Percentiles rank a stretch among this genome's conserved stretches.
These are phyloP conservation scores for Endomychus coccineus DNA, from an alignment of 2,888 invertebrate genomes.

Conservation along the genomic window DNA sequence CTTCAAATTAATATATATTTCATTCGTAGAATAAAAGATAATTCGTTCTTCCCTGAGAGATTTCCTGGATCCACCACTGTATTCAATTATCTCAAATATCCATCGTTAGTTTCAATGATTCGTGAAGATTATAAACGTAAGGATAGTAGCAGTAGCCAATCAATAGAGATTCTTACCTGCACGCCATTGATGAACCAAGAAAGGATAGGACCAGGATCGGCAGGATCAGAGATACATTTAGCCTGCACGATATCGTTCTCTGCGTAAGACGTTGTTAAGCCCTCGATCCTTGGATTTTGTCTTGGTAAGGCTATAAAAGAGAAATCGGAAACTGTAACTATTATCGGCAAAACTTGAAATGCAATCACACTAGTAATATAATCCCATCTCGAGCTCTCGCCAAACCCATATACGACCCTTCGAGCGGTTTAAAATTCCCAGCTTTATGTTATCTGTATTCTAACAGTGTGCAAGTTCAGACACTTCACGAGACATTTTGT, in stretches of 20 bases:
- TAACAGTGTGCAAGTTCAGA: too few species aligned
- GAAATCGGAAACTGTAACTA: slow-evolving; percentile 25
- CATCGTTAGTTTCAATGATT: too few species aligned
- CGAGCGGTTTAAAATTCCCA: slow-evolving; percentile 19
- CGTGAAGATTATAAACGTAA: too few species aligned
- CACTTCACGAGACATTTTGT: too few species aligned
- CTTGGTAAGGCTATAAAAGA: slow-evolving; percentile 40
- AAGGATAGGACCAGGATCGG: slow-evolving; percentile 38
- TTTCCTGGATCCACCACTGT: too few species aligned
- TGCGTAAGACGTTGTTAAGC: slow-evolving; percentile 31
- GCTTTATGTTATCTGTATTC: slow-evolving; percentile 19
- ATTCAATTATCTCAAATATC: too few species aligned
- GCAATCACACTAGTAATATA: slow-evolving; percentile 26
- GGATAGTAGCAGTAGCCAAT: too few species aligned
- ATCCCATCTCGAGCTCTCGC: slow-evolving; percentile 17
- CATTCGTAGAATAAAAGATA: too few species aligned
- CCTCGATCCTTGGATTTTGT: slow-evolving; percentile 36
- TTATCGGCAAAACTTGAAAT: slow-evolving; percentile 23
- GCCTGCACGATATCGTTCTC: slow-evolving; percentile 37
- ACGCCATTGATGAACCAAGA: slow-evolving; percentile 39
- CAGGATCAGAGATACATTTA: slow-evolving; percentile 38
- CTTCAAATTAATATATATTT: too few species aligned
- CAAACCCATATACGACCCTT: slow-evolving; percentile 16
- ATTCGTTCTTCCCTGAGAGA: too few species aligned
- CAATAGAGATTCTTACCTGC: too few species aligned